Conservation (phyloP, 2,113 vertebrate genomes). For the Felis catus region DNA sequence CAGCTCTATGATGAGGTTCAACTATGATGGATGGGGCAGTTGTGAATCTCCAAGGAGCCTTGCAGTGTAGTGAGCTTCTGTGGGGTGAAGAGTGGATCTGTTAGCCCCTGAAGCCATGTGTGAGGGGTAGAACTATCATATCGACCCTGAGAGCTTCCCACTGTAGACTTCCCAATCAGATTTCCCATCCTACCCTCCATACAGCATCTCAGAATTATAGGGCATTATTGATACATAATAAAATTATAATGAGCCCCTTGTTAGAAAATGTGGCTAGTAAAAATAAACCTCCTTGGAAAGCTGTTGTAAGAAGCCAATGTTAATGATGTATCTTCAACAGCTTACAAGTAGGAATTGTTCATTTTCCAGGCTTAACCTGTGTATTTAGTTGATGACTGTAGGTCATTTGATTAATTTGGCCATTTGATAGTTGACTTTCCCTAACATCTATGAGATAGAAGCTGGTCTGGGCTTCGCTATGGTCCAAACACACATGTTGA, state of each 20-base stretch:
- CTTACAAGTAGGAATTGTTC: neutral
- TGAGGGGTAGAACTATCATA: neutral
- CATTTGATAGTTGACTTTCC: neutral
- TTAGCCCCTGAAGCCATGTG: neutral
- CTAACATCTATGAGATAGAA: neutral
- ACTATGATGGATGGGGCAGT: accelerated
- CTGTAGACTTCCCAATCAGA: neutral
- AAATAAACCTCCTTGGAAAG: neutral
- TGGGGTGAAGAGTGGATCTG: too few relatives aligned
- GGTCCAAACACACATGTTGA: neutral
- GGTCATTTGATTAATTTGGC: neutral
- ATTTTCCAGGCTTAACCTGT: neutral
- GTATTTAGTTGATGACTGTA: neutral
- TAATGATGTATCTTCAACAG: neutral
- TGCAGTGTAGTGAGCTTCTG: neutral
- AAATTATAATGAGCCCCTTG: neutral
- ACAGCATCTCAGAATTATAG: neutral
- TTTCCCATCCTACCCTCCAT: neutral
- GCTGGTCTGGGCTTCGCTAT: neutral
- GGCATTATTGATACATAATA: neutral
- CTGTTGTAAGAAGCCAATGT: neutral
- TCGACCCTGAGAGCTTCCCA: neutral
- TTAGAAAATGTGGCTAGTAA: neutral
- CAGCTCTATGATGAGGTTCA: neutral
- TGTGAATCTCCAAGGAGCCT: neutral